These are phyloP conservation scores for Pelagia noctiluca DNA, from an alignment of 30 jellyfish, hydroid and myxozoan genomes.

Conservation along the genomic window DNA sequence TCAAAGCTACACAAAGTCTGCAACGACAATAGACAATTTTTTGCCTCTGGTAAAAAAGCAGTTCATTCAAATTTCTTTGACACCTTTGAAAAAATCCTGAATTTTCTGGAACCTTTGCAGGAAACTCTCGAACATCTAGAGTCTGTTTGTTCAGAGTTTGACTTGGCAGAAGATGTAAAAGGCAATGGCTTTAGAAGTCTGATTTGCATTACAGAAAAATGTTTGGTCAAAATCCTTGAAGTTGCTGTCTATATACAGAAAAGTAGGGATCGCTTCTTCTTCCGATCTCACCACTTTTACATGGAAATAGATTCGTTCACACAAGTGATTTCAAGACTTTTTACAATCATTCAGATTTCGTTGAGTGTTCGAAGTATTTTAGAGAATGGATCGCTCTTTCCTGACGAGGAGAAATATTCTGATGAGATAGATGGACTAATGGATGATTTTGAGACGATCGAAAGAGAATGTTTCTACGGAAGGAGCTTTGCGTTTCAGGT, in stretches of 20 bases:
- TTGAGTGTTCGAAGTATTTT: conserved; percentile 69
- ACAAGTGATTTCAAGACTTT: conserved; percentile 76
- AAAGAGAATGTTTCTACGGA: conserved; percentile 95
- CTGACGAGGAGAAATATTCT: conserved; percentile 70
- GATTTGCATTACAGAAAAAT: conserved; percentile 71
- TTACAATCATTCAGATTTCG: conserved; percentile 83
- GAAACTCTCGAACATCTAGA: conserved; percentile 76
- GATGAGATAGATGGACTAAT: conserved; percentile 74
- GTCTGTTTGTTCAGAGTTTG: conserved; percentile 59
- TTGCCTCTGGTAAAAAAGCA: conserved; percentile 59
- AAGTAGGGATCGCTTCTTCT: conserved; percentile 80
- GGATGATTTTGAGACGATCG: conserved; percentile 88
- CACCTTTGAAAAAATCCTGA: conserved; percentile 72
- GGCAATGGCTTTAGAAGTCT: conserved; percentile 97
- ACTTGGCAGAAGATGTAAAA: conserved; percentile 35
- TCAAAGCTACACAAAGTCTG: conserved; percentile 56
- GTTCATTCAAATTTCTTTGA: conserved; percentile 53
- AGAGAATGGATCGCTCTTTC: conserved; percentile 76
- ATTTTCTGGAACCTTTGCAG: conserved; percentile 84
- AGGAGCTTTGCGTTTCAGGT: conserved; percentile 98
- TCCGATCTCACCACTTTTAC: conserved; percentile 82
- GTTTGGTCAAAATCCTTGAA: conserved; percentile 75
- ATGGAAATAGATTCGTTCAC: conserved; percentile 94
- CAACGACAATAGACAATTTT: conserved; percentile 52
- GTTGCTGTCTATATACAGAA: conserved; percentile 57